These are phyloP conservation scores for Melanotaenia duboulayi DNA, from an alignment of 2,113 vertebrate genomes.

Conservation along the genomic window DNA sequence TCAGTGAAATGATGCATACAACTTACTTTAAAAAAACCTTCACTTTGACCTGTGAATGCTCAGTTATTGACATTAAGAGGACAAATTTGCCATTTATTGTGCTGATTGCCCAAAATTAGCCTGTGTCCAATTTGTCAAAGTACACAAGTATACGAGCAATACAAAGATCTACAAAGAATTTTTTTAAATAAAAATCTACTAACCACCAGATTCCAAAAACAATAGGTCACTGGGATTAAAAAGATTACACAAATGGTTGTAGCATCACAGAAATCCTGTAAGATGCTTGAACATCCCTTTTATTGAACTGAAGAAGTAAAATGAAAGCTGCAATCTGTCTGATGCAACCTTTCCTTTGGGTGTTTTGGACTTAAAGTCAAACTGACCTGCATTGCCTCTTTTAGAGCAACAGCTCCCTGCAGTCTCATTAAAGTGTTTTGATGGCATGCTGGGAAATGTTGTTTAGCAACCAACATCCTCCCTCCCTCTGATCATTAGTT, in stretches of 20 bases:
- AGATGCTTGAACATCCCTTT: constrained; percentile 5
- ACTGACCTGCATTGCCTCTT: constrained; percentile 48
- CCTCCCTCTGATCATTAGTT: constrained; percentile 81
- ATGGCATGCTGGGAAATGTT: constrained; percentile 67
- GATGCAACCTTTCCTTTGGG: constrained; percentile 10
- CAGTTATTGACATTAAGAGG: background rate
- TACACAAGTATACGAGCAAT: too few species aligned
- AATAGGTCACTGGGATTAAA: background rate
- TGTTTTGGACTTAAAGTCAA: constrained; percentile 51
- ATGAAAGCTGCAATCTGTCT: constrained; percentile 21
- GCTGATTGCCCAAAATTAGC: too few species aligned
- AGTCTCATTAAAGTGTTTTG: constrained; percentile 66
- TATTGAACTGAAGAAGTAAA: background rate
- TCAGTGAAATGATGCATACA: background rate
- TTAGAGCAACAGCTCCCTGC: constrained; percentile 51
- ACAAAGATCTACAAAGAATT: too few species aligned
- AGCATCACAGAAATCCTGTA: background rate
- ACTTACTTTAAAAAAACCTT: background rate
- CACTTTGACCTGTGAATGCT: background rate
- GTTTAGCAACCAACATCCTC: constrained; percentile 83
- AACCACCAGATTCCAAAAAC: too few species aligned
- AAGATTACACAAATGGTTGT: background rate
- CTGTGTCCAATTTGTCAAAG: too few species aligned
- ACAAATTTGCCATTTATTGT: too few species aligned
- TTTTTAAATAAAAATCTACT: too few species aligned